phyloP scores from a whole-genome alignment of 2,888 invertebrate species.

The Balanococcus diminutus region DNA sequence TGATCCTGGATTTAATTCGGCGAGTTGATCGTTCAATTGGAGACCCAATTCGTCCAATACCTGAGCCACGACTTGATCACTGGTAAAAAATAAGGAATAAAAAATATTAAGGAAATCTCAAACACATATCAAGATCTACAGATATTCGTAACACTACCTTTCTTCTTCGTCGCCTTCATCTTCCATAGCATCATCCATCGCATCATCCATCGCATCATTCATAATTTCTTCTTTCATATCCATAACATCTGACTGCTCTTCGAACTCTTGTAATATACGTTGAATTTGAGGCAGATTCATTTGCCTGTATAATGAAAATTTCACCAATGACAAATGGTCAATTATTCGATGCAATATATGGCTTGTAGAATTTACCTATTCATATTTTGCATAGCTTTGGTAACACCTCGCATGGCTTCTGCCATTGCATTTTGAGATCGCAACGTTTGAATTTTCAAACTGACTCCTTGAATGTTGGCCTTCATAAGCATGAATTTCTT shows the following conservation, averaged over 20 bases:
- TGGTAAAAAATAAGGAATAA: constrained; percentile 61
- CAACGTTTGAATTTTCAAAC: constrained; percentile 95
- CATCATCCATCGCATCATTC: constrained; percentile 99
- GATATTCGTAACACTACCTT: constrained; percentile 68
- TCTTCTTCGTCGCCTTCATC: constrained; percentile 98
- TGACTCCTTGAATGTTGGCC: constrained; percentile 97
- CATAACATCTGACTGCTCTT: constrained; percentile 99
- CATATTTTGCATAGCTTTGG: constrained; percentile 98
- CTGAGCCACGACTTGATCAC: constrained; percentile 93
- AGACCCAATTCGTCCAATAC: constrained; percentile 97
- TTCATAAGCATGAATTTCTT: constrained; percentile 99
- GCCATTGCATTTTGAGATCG: constrained; percentile 99
- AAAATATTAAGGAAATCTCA: neutral
- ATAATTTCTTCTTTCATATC: constrained; percentile 99
- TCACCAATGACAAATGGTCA: too few species aligned
- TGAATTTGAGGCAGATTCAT: constrained; percentile 98
- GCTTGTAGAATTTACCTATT: constrained; percentile 68
- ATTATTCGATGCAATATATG: neutral
- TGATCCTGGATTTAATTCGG: constrained; percentile 79
- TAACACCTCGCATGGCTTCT: constrained; percentile 98
- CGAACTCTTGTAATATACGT: constrained; percentile 95
- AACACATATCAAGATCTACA: neutral
- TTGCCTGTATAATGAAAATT: constrained; percentile 65
- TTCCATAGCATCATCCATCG: constrained; percentile 95
- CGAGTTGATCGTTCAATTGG: constrained; percentile 90